phyloP scores from a whole-genome alignment of 2,113 vertebrate species.

The Microcebus ravelobensis region DNA sequence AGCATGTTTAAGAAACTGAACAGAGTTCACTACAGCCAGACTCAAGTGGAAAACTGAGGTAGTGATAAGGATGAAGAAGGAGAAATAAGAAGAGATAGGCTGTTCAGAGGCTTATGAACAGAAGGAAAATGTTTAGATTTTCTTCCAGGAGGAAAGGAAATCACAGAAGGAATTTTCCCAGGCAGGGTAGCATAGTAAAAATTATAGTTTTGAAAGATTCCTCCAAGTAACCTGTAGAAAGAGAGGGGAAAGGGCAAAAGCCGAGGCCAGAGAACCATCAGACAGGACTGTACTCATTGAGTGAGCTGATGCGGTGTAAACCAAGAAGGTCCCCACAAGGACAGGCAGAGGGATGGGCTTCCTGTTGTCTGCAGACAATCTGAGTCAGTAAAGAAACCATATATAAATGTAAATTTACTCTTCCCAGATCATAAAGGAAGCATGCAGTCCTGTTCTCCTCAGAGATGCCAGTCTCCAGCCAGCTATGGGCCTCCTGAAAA shows the following conservation, averaged over 20 bases:
- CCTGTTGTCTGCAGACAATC: fast-evolving
- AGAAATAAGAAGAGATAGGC: background rate
- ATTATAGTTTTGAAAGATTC: background rate
- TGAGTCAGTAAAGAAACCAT: background rate
- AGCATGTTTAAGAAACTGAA: background rate
- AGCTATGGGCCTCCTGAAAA: background rate
- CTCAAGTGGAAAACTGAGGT: fast-evolving
- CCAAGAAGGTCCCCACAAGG: background rate
- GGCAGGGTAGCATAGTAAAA: background rate
- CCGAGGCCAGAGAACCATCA: background rate
- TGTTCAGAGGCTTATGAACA: background rate
- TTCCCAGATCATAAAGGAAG: constrained; percentile 56
- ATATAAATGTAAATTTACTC: constrained; percentile 40
- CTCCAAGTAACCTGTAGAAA: background rate
- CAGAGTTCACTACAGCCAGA: background rate
- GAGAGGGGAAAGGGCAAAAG: background rate
- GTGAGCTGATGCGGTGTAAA: background rate
- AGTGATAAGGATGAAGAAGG: too few species aligned
- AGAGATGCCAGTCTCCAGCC: constrained; percentile 54
- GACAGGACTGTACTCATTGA: too few species aligned
- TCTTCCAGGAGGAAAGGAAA: background rate
- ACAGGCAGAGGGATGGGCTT: fast-evolving
- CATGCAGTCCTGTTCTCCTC: background rate
- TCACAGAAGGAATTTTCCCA: background rate
- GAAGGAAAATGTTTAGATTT: background rate